phyloP scores from a whole-genome alignment of 2,797 vertebrate genomes.

The Sebastes steindachneri region DNA sequence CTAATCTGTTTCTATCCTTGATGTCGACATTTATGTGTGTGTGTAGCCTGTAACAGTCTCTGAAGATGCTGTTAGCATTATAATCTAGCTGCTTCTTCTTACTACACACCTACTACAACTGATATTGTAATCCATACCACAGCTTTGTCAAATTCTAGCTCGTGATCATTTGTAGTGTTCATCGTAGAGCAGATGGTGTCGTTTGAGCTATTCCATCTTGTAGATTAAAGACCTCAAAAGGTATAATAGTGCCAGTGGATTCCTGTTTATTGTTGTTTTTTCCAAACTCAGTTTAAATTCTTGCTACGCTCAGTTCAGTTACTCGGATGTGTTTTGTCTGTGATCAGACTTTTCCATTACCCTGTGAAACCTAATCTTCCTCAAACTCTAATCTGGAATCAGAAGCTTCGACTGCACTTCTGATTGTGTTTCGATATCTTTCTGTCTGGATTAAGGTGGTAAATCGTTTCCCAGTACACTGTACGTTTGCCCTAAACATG shows the following conservation, averaged over 20 bases:
- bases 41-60: background rate
- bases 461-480: background rate
- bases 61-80: background rate
- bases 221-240: background rate
- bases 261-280: background rate
- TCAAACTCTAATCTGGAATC: background rate
- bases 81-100: background rate
- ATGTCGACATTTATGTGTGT: background rate
- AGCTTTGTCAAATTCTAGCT: background rate
- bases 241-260: background rate
- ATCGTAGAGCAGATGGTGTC: background rate
- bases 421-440: background rate
- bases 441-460: background rate
- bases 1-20: constrained; percentile 1
- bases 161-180: background rate
- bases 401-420: background rate
- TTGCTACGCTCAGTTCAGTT: background rate
- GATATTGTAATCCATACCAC: background rate
- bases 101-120: background rate
- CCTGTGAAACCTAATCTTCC: background rate
- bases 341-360: background rate
- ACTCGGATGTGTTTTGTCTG: background rate
- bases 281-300: background rate
- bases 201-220: background rate
- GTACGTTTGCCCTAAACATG: background rate